Evolutionary conservation across 1,140 invertebrate species (phyloP), one percentile per base, ranked within the genome.

Genomic region (Trialeurodes vaporariorum): DNA sequence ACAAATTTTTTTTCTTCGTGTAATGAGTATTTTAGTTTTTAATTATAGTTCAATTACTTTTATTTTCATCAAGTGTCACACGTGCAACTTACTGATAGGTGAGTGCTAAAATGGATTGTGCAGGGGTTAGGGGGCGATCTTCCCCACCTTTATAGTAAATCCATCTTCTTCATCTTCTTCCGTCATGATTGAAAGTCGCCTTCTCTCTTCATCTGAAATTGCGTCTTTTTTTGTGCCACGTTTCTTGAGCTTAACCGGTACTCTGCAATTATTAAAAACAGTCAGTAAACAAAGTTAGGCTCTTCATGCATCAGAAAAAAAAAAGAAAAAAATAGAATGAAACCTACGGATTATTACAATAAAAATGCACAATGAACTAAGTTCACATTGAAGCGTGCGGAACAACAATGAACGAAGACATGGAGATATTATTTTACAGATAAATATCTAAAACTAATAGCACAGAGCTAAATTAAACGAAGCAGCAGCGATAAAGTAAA

Each of bases 81-180:
- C n/a, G n/a, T n/a, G n/a, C n/a, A n/a, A n/a, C n/a, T n/a, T n/a
- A n/a, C n/a, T n/a, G n/a, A n/a, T n/a, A n/a, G n/a, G n/a, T n/a
- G n/a, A n/a, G 34, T 49, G 5, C 17, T 49, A 49, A 5, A 49
- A 49, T 49, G 34, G 34, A 49, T 22, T 65, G 49, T 49, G 40
- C 25, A 40, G 64, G 59, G 64, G 64, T 58, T 34, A 58, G 25
- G 64, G 64, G 64, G 49, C 27, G 25, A 65, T 65, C 26, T 27
- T 66, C 75, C 75, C 82, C 77, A 85, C 83, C 79, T 83, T 83
- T 71, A 85, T 85, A 58, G 81, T 83, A 63, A 85, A 82, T 27
- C 80, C 79, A 76, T 79, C 80, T 72, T 82, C 81, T 67, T 83
- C 82, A 63, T 82, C 82, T 71, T 84, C 83, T 76, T 85, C 83